Evolutionary conservation across 2,113 vertebrate species (phyloP).

Genomic region (Cyphomyrus discorhynchus): DNA sequence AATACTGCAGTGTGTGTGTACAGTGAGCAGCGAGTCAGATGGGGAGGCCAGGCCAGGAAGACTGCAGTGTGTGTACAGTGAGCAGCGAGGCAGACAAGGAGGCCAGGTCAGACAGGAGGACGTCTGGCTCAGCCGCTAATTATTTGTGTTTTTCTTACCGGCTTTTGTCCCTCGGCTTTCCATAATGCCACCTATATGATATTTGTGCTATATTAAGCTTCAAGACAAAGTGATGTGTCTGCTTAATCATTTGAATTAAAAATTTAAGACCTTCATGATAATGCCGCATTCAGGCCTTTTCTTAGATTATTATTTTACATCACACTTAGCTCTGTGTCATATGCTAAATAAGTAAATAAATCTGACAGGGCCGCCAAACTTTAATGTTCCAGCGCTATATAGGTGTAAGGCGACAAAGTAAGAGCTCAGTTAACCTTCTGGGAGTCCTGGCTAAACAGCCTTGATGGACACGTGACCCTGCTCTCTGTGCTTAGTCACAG

Average conservation of each 20-base stretch:
- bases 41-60: background rate
- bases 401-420: background rate
- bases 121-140: background rate
- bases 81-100: background rate
- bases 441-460: background rate
- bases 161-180: background rate
- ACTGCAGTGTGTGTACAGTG: background rate
- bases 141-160: background rate
- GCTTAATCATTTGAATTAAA: background rate
- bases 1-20: background rate
- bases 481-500: background rate
- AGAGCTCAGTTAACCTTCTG: background rate
- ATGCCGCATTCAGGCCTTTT: background rate
- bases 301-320: background rate
- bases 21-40: background rate
- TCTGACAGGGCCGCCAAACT: background rate
- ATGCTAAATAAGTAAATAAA: background rate
- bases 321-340: background rate
- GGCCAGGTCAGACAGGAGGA: background rate
- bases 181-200: background rate
- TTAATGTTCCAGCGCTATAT: background rate
- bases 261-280: background rate
- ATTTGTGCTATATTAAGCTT: background rate
- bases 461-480: background rate
- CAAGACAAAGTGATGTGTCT: background rate